These are phyloP conservation scores for Oasisia sp. DNA, from an alignment of 2,888 invertebrate species.

Conservation along the genomic window DNA sequence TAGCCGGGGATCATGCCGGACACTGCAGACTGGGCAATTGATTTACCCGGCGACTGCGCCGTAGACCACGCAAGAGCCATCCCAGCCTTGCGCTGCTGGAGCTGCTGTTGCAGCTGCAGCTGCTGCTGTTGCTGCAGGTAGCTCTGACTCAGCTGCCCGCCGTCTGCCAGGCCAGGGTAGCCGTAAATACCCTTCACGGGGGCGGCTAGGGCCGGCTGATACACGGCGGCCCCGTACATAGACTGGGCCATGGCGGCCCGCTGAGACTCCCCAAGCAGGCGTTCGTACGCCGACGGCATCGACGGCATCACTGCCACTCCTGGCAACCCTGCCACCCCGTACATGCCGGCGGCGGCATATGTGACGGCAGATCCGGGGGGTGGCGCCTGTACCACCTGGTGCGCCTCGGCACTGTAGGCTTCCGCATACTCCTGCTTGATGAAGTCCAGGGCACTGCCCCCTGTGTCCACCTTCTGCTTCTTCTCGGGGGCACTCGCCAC, in stretches of 20 bases:
- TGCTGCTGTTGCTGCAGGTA: constrained; percentile 27
- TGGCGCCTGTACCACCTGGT: background rate
- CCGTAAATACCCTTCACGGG: background rate
- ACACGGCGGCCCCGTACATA: background rate
- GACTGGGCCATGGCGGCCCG: constrained; percentile 8
- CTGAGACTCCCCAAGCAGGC: background rate
- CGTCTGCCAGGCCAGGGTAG: constrained; percentile 13
- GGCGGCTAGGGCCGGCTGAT: background rate
- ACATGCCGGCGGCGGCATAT: background rate
- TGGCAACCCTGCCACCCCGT: background rate
- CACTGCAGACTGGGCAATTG: background rate
- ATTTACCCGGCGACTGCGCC: background rate
- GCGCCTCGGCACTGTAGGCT: background rate
- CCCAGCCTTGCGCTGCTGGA: constrained; percentile 20
- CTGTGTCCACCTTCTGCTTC: constrained; percentile 49
- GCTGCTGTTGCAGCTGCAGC: constrained; percentile 23
- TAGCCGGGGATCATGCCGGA: background rate
- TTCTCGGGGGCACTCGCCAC: constrained; percentile 45
- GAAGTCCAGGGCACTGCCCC: constrained; percentile 57
- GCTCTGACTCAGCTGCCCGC: background rate
- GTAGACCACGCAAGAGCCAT: background rate
- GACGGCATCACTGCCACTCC: background rate
- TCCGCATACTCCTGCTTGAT: constrained; percentile 59
- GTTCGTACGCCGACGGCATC: background rate
- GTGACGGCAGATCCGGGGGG: background rate